Evolutionary conservation across 2,797 vertebrate species (phyloP).

Genomic region (Cyprinella venusta): DNA sequence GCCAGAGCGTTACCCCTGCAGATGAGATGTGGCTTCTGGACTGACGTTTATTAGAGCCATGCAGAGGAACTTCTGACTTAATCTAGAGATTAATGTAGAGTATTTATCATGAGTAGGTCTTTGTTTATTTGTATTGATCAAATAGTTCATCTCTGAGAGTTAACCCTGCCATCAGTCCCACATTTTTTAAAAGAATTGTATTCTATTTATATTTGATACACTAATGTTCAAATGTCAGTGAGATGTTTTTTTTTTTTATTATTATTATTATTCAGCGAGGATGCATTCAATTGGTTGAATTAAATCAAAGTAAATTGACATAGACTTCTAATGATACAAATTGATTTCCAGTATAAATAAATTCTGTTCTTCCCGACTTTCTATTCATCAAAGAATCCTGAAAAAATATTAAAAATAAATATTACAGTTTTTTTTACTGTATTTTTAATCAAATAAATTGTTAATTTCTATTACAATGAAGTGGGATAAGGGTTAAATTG

Average conservation of each 20-base stretch:
- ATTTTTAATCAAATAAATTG: too few species aligned
- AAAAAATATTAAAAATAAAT: too few species aligned
- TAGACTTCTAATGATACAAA: neutral
- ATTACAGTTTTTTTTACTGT: too few species aligned
- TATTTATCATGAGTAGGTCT: neutral
- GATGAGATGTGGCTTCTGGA: conserved; percentile 58
- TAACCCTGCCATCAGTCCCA: neutral
- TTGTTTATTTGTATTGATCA: neutral
- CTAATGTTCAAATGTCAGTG: too few species aligned
- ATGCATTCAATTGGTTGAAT: neutral
- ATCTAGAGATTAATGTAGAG: conserved; percentile 41
- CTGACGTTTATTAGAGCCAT: conserved; percentile 42
- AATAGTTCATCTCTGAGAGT: neutral
- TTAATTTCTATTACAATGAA: neutral
- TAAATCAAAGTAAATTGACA: neutral
- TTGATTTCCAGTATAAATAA: too few species aligned
- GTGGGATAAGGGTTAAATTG: neutral
- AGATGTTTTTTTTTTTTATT: too few species aligned
- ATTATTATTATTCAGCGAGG: too few species aligned
- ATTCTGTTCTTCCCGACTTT: too few species aligned
- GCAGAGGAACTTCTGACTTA: conserved; percentile 45
- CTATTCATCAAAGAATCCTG: neutral
- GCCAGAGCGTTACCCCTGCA: conserved; percentile 53
- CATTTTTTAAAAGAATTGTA: neutral
- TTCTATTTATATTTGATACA: neutral